Evolutionary conservation across 2,797 vertebrate genomes (phyloP).

Genomic region (Cetoscarus ocellatus): DNA sequence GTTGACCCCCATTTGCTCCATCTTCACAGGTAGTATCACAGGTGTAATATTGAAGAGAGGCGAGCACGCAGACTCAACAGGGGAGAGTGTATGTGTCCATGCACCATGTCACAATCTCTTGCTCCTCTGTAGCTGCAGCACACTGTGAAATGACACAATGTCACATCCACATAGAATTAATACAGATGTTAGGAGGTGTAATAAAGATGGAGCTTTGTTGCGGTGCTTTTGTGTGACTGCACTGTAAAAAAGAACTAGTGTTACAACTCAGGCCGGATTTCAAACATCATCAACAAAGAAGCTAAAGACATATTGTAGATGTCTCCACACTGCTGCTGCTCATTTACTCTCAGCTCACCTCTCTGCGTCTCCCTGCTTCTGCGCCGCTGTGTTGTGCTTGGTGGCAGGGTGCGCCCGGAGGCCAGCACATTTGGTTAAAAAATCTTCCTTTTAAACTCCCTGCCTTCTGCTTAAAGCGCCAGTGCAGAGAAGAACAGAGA

Average conservation of each 20-base stretch:
- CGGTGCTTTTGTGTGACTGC: too few relatives aligned
- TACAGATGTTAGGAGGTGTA: too few relatives aligned
- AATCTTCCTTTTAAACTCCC: conserved; percentile 51
- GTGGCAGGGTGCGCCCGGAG: conserved; percentile 61
- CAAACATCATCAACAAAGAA: conserved; percentile 21
- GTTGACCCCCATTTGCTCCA: too few relatives aligned
- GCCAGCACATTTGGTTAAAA: conserved; percentile 52
- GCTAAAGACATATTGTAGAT: conserved; percentile 14
- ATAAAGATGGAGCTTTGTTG: too few relatives aligned
- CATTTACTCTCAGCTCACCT: conserved; percentile 45
- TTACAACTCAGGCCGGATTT: conserved; percentile 27
- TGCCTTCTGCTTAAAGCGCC: conserved; percentile 47
- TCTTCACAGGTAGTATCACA: too few relatives aligned
- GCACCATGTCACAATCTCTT: too few relatives aligned
- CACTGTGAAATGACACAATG: too few relatives aligned
- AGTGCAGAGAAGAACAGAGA: conserved; percentile 24
- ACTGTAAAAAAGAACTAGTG: conserved; percentile 20
- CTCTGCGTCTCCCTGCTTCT: conserved; percentile 19
- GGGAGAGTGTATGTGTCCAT: too few relatives aligned
- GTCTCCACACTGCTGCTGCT: conserved; percentile 34
- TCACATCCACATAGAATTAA: too few relatives aligned
- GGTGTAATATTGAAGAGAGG: too few relatives aligned
- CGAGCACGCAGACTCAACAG: too few relatives aligned
- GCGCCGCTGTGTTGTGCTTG: conserved; percentile 26
- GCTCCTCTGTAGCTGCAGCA: too few relatives aligned